These are phyloP conservation scores for Macaca fascicularis DNA, from an alignment of 2,113 vertebrate genomes.

Conservation along the genomic window T2T-MFA8v1.1 NC_088388.1:125922001-125922500, in stretches of 20 bases:
- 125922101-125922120: not conserved
- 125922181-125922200: not conserved
- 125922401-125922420: not conserved
- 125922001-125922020: not conserved
- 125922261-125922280: not conserved
- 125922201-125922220: not conserved
- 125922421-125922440: not conserved
- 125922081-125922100: not conserved
- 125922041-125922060: conserved; percentile 8
- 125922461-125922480: not conserved
- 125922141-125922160: not conserved
- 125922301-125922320: not conserved
- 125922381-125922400: not conserved
- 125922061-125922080: not conserved
- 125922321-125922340: not conserved
- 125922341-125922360: not conserved
- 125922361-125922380: not conserved
- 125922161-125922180: not conserved
- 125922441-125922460: not conserved
- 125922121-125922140: not conserved
- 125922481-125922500: not conserved
- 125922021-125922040: not conserved
- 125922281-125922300: not conserved
- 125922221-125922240: not conserved
- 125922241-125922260: not conserved